Evolutionary conservation across 2,888 invertebrate genomes (phyloP).

Genomic region (Lapara coniferarum): DNA sequence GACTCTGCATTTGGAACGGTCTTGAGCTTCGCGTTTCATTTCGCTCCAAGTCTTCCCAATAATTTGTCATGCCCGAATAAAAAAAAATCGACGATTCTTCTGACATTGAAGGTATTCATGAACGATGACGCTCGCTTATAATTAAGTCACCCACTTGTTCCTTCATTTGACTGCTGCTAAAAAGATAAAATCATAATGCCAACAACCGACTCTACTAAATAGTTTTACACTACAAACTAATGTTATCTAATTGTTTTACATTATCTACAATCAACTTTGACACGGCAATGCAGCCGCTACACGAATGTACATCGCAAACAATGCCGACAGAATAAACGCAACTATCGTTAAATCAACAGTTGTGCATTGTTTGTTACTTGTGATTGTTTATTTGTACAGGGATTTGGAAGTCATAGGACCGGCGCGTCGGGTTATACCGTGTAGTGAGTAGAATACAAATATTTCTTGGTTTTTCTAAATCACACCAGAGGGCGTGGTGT

Average conservation of each 20-base stretch:
- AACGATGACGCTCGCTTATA: too few species aligned
- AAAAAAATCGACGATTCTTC: too few species aligned
- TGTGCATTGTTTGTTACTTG: conserved; percentile 1
- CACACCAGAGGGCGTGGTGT: background rate
- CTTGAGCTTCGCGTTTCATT: too few species aligned
- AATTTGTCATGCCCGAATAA: too few species aligned
- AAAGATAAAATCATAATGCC: background rate
- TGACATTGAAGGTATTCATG: too few species aligned
- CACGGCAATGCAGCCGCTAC: background rate
- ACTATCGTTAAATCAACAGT: conserved; percentile 1
- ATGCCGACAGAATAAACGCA: conserved; percentile 10
- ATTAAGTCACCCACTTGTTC: too few species aligned
- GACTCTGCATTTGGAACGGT: too few species aligned
- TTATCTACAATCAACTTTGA: background rate
- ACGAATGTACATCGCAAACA: conserved; percentile 1
- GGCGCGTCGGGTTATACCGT: background rate
- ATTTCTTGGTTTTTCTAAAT: background rate
- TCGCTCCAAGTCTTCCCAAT: too few species aligned
- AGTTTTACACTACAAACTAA: background rate
- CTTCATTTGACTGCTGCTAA: background rate
- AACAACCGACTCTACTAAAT: background rate
- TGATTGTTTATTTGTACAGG: background rate
- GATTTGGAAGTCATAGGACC: background rate
- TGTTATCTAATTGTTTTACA: conserved; percentile 6
- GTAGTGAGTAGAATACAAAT: background rate